Evolutionary conservation across 92 coral and sea anemone species (phyloP).

Genomic region (Anthopleura xanthogrammica): DNA sequence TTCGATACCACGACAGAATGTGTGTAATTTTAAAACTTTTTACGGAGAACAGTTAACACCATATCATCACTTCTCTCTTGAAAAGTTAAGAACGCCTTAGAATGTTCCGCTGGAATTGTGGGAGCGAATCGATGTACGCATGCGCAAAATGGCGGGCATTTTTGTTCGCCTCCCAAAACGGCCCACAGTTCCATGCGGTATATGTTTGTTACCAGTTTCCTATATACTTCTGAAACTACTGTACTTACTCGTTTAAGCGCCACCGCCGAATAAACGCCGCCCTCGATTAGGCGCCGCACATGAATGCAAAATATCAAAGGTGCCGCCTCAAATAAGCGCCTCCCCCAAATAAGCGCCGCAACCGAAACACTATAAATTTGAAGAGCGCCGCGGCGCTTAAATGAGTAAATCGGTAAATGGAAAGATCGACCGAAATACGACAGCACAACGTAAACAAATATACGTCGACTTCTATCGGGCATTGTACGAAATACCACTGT

Average conservation of each 20-base stretch:
- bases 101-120: neutral
- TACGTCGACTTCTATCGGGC: neutral
- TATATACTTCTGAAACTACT: neutral
- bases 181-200: neutral
- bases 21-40: neutral
- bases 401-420: neutral
- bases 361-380: too few species aligned
- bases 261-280: too few species aligned
- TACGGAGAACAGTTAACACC: neutral
- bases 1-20: conserved; percentile 9
- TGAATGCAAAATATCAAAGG: too few species aligned
- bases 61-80: neutral
- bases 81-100: neutral
- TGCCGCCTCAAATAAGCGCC: too few species aligned
- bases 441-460: neutral
- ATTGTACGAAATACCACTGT: neutral
- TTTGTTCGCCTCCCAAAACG: too few species aligned
- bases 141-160: neutral
- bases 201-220: neutral
- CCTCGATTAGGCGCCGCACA: too few species aligned
- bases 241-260: too few species aligned
- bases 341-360: too few species aligned
- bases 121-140: neutral
- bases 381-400: too few species aligned
- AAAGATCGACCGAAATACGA: neutral